phyloP scores from a whole-genome alignment of 2,113 vertebrate species.

The Heliornis fulica region DNA sequence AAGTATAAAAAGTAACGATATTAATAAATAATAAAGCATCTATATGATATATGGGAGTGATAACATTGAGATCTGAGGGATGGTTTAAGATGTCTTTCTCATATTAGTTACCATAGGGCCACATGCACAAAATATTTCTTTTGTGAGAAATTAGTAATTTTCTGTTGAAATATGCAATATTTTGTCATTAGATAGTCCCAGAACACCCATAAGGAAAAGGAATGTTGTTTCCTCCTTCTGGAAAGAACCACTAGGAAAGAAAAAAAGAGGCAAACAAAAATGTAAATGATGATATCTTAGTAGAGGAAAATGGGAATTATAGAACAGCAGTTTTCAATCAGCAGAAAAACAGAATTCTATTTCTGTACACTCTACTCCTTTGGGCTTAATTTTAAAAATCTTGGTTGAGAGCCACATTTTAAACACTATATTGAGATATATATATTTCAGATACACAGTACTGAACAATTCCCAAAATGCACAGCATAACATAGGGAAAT shows the following conservation, averaged over 20 bases:
- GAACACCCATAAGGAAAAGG: neutral
- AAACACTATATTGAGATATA: neutral
- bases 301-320: neutral
- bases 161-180: neutral
- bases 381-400: conserved; percentile 35
- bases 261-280: neutral
- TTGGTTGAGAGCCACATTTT: neutral
- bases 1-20: neutral
- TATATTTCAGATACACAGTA: neutral
- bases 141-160: neutral
- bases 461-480: conserved; percentile 3
- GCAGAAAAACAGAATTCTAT: neutral
- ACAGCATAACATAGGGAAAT: neutral
- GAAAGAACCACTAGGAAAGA: neutral
- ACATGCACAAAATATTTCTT: neutral
- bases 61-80: neutral
- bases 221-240: neutral
- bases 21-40: neutral
- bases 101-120: neutral
- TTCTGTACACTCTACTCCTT: neutral
- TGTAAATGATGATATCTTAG: neutral
- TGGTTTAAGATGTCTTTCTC: neutral
- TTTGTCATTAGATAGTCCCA: neutral
- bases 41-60: neutral
- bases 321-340: neutral